Evolutionary conservation across 2,888 invertebrate genomes (phyloP).

Genomic region (Meteorus cinctellus): DNA sequence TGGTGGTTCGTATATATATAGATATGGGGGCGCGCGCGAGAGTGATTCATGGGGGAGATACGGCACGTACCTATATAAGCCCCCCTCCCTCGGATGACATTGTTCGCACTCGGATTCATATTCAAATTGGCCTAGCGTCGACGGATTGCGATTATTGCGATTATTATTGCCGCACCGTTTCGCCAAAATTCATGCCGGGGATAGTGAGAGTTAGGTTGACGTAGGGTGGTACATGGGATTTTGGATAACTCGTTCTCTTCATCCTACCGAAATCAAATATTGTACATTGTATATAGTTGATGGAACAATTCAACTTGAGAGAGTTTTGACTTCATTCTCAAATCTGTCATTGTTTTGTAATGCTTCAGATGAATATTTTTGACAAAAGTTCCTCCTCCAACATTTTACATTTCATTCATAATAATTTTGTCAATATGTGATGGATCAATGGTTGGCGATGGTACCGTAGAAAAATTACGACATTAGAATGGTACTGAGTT

Average conservation of each 20-base stretch:
- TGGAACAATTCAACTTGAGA: not conserved
- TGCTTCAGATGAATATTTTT: too few relatives aligned
- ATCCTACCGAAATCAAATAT: not conserved
- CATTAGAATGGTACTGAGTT: too few relatives aligned
- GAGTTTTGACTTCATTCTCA: not conserved
- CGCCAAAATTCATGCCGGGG: conserved; percentile 27
- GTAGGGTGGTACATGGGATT: conserved; percentile 31
- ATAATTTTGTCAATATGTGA: too few relatives aligned
- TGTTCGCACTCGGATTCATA: conserved; percentile 73
- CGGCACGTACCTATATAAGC: conserved; percentile 66
- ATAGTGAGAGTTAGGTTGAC: not conserved
- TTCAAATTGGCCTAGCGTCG: conserved; percentile 69
- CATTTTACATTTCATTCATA: too few relatives aligned
- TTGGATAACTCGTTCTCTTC: conserved; percentile 35
- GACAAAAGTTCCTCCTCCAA: too few relatives aligned
- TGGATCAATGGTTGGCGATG: too few relatives aligned
- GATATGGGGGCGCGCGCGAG: conserved; percentile 17
- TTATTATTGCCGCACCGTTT: conserved; percentile 65
- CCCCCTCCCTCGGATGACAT: conserved; percentile 68
- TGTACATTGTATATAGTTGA: too few relatives aligned
- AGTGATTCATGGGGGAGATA: conserved; percentile 71
- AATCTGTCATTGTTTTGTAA: too few relatives aligned
- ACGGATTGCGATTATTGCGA: conserved; percentile 70
- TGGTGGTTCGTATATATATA: not conserved
- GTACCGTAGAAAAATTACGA: too few relatives aligned